Percentiles rank a stretch among this genome's conserved stretches.
phyloP scores from a whole-genome alignment of 1,140 invertebrate species.

The Heliconius congener region DNA sequence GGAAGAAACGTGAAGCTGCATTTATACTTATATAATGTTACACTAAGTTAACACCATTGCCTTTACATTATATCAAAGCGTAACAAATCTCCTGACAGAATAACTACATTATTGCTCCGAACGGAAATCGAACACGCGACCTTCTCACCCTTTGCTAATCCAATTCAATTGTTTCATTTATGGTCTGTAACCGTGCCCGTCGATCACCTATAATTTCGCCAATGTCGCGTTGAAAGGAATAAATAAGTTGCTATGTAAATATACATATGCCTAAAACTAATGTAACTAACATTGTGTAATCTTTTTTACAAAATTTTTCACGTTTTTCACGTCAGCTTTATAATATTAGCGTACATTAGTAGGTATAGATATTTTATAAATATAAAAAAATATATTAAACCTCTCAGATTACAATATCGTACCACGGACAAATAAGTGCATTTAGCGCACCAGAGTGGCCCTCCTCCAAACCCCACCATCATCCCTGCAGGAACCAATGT shows the following conservation, averaged over 20 bases:
- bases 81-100: background rate
- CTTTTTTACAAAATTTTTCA: background rate
- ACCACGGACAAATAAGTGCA: conserved; percentile 92
- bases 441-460: conserved; percentile 94
- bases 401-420: background rate
- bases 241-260: background rate
- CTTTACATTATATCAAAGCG: background rate
- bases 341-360: background rate
- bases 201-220: background rate
- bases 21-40: too few species aligned
- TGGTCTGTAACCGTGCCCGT: background rate
- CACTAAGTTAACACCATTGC: too few species aligned
- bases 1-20: too few species aligned
- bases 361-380: background rate
- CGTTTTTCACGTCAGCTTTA: too few species aligned
- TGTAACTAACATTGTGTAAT: background rate
- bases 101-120: background rate
- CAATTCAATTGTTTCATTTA: conserved; percentile 7
- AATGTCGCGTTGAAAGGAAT: background rate
- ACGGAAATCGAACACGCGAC: conserved; percentile 6
- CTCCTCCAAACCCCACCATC: conserved; percentile 92
- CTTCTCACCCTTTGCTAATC: background rate
- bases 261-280: background rate
- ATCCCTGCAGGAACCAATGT: conserved; percentile 93
- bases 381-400: background rate